A percentile compares a stretch with the other conserved stretches of the same genome.
These are phyloP conservation scores for Eugnorisma glareosa DNA, from an alignment of 2,888 invertebrate genomes.

Conservation along the genomic window DNA sequence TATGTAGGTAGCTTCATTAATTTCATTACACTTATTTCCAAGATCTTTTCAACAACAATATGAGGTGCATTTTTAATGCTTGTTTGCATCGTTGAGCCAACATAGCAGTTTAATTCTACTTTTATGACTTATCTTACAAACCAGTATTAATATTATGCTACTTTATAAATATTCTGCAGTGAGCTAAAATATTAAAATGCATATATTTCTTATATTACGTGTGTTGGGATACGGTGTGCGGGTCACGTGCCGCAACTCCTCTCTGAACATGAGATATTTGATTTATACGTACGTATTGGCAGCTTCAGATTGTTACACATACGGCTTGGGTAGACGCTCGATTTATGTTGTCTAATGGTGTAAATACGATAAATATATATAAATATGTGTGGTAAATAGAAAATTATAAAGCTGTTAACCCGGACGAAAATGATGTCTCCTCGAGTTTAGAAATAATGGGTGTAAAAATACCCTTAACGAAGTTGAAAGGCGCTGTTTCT, in stretches of 20 bases:
- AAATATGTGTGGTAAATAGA: neutral
- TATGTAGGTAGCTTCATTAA: neutral
- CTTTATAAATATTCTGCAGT: neutral
- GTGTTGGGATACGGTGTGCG: slow-evolving; percentile 11
- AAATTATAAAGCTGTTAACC: neutral
- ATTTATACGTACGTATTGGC: slow-evolving; percentile 55
- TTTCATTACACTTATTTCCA: neutral
- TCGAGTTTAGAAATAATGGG: neutral
- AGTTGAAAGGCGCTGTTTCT: too few relatives aligned
- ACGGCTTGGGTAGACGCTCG: neutral
- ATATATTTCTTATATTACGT: neutral
- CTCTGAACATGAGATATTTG: slow-evolving; percentile 47
- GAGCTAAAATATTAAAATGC: slow-evolving; percentile 7
- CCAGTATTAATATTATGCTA: neutral
- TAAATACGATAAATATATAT: neutral
- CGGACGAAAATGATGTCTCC: neutral
- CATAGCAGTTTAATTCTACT: neutral
- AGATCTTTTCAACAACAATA: neutral
- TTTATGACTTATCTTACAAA: neutral
- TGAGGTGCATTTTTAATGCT: neutral
- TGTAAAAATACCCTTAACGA: neutral
- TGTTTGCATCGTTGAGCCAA: too few relatives aligned
- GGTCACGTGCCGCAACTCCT: slow-evolving; percentile 41
- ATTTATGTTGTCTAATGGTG: neutral
- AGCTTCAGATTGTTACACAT: slow-evolving; percentile 27